Conservation (phyloP, 2,888 invertebrate genomes). For the Tanytarsus gracilentus region DNA sequence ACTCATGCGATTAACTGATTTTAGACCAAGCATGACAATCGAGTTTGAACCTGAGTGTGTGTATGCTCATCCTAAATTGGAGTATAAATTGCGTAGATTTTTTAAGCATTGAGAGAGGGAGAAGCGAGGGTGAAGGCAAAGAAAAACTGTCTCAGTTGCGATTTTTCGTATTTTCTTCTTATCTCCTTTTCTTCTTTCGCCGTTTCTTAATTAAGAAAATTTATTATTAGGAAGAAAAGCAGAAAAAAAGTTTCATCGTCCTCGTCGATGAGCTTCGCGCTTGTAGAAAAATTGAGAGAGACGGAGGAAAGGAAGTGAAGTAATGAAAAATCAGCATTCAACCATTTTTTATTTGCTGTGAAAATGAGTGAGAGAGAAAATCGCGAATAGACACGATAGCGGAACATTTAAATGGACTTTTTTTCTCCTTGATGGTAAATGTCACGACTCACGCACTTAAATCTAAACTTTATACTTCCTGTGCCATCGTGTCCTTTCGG, state of each 20-base stretch:
- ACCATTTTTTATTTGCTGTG: conserved; percentile 7
- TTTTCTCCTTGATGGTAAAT: background rate
- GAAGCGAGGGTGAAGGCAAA: background rate
- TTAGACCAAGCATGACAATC: conserved; percentile 20
- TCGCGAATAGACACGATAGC: too few species aligned
- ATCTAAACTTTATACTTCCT: too few species aligned
- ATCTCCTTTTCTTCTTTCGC: background rate
- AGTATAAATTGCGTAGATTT: background rate
- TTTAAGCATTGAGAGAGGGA: background rate
- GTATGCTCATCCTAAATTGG: background rate
- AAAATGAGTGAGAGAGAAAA: background rate
- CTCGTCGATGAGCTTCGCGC: background rate
- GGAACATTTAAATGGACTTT: conserved; percentile 7
- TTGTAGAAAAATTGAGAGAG: background rate
- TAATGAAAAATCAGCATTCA: conserved; percentile 19
- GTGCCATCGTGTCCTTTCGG: too few species aligned
- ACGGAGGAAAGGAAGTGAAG: background rate
- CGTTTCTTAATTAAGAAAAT: conserved; percentile 23
- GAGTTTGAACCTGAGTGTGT: conserved; percentile 15
- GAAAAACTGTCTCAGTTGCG: background rate
- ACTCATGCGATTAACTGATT: conserved; percentile 25
- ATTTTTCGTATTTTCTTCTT: background rate
- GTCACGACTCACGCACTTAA: too few species aligned
- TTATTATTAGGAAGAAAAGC: background rate
- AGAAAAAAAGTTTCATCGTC: background rate